Evolutionary conservation across 2,888 invertebrate genomes (phyloP).

Genomic region (Coelopa pilipes): DNA sequence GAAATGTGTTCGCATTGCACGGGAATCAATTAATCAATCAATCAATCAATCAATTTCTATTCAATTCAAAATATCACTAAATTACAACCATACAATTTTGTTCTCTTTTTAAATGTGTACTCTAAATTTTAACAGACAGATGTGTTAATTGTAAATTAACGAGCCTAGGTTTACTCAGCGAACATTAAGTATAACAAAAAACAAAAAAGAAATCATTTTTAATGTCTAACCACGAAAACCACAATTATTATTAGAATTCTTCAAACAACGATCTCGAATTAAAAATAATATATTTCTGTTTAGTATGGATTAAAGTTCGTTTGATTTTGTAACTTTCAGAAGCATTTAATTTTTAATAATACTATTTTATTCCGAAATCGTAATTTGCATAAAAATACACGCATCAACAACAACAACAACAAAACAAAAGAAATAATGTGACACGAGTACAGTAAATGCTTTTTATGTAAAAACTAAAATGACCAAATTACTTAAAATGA

Average conservation of each 20-base stretch:
- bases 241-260: background rate
- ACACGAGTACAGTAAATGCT: background rate
- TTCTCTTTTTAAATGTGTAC: too few relatives aligned
- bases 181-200: background rate
- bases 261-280: constrained; percentile 12
- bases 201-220: background rate
- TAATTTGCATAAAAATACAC: background rate
- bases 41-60: constrained; percentile 7
- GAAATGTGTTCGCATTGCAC: too few relatives aligned
- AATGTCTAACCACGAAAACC: too few relatives aligned
- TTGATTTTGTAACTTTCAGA: constrained; percentile 1
- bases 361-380: constrained; percentile 1
- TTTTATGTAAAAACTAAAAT: background rate
- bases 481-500: background rate
- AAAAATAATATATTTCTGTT: background rate
- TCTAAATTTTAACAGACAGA: too few relatives aligned
- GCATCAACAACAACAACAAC: too few relatives aligned
- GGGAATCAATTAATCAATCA: background rate
- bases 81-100: too few relatives aligned
- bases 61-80: background rate
- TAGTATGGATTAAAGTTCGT: background rate
- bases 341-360: constrained; percentile 13
- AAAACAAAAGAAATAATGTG: background rate
- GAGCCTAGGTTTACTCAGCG: background rate
- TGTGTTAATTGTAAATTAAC: background rate